Percentiles rank a stretch among this genome's conserved stretches.
Conservation (phyloP, 2,888 invertebrate genomes). For the Sminthurides aquaticus region DNA sequence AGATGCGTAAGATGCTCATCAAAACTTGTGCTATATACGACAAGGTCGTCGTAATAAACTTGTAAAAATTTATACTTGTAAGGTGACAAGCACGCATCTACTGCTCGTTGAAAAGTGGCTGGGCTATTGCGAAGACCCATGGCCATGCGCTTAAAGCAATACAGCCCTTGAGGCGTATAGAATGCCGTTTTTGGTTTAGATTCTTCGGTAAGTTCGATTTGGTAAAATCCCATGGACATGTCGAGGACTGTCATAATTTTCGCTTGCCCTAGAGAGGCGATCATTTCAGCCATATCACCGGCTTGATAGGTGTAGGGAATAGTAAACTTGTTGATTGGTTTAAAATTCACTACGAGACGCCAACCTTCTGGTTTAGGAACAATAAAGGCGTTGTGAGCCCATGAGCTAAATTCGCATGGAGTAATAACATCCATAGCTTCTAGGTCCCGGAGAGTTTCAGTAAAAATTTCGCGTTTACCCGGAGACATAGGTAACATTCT, state of each 20-base stretch:
- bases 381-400: too few species aligned
- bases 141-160: conserved; percentile 44
- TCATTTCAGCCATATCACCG: neutral
- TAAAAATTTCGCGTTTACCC: too few species aligned
- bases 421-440: too few species aligned
- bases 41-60: conserved; percentile 45
- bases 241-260: conserved; percentile 43
- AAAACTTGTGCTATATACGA: conserved; percentile 25
- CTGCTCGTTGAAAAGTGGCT: conserved; percentile 45
- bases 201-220: conserved; percentile 40
- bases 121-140: conserved; percentile 45
- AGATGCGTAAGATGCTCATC: conserved; percentile 33
- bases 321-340: neutral
- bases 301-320: neutral
- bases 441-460: too few species aligned
- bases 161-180: conserved; percentile 39
- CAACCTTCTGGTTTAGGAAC: neutral
- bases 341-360: too few species aligned
- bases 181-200: neutral
- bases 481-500: too few species aligned
- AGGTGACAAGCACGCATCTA: conserved; percentile 43
- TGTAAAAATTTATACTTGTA: conserved; percentile 33
- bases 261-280: neutral
- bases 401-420: too few species aligned
- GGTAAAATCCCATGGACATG: conserved; percentile 45